Evolutionary conservation across 1,140 invertebrate genomes (phyloP).

Genomic region (Drosophila pseudoobscura): DNA sequence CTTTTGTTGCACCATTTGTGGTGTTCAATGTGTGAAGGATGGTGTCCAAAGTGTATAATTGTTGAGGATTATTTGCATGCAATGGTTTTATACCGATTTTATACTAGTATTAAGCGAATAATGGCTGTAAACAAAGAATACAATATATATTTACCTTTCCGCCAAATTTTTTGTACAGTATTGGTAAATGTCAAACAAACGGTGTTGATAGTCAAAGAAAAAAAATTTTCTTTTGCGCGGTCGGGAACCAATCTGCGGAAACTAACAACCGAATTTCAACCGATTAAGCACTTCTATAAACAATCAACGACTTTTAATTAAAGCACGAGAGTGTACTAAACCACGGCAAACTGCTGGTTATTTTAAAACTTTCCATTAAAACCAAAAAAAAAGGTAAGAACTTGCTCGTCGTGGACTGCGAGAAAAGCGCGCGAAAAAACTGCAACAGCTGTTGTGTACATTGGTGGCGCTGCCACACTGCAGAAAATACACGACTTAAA

Average conservation of each 20-base stretch:
- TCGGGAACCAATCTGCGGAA: not conserved
- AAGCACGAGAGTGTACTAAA: not conserved
- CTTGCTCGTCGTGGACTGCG: not conserved
- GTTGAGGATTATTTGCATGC: constrained; percentile 1
- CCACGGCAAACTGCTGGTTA: not conserved
- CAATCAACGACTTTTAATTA: not conserved
- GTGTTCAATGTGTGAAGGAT: constrained; percentile 28
- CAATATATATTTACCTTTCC: constrained; percentile 11
- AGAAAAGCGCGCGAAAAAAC: constrained; percentile 44
- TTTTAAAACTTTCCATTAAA: constrained; percentile 16
- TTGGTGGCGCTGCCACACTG: constrained; percentile 36
- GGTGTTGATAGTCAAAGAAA: constrained; percentile 17
- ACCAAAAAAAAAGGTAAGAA: constrained; percentile 48
- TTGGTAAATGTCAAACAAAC: not conserved
- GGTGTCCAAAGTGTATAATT: constrained; percentile 51
- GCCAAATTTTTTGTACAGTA: not conserved
- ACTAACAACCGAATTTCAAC: not conserved
- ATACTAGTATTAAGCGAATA: constrained; percentile 16
- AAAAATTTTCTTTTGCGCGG: constrained; percentile 2
- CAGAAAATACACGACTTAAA: not conserved
- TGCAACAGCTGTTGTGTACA: constrained; percentile 58
- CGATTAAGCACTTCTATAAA: not conserved
- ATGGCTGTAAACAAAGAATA: constrained; percentile 21
- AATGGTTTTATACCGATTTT: constrained; percentile 37
- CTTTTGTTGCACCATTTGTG: constrained; percentile 74